phyloP scores from a whole-genome alignment of 2,113 vertebrate species.

The Albula glossodonta region DNA sequence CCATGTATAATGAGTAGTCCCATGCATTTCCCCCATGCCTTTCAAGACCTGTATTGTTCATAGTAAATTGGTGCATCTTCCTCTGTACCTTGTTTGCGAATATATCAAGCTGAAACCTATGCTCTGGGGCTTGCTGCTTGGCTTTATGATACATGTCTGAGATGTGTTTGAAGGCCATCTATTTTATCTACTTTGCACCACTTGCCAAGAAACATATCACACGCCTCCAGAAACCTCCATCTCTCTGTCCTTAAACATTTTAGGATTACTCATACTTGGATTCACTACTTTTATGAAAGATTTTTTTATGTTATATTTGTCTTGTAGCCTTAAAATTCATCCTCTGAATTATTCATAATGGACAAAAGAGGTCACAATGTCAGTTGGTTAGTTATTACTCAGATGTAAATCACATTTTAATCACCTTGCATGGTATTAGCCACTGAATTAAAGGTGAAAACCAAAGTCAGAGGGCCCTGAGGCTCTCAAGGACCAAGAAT shows the following conservation, averaged over 20 bases:
- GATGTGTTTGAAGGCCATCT: constrained; percentile 56
- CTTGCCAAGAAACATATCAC: constrained; percentile 58
- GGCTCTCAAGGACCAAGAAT: background rate
- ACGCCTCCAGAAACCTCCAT: constrained; percentile 55
- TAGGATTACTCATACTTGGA: constrained; percentile 45
- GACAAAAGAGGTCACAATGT: too few relatives aligned
- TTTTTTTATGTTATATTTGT: constrained; percentile 47
- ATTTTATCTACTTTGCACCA: constrained; percentile 62
- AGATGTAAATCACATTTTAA: background rate
- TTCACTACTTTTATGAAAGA: constrained; percentile 43
- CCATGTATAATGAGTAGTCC: background rate
- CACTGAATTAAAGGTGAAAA: background rate
- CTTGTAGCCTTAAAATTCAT: constrained; percentile 35
- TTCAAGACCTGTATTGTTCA: background rate
- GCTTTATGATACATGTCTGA: constrained; percentile 53
- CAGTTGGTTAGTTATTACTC: too few relatives aligned
- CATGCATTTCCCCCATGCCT: background rate
- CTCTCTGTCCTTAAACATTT: constrained; percentile 56
- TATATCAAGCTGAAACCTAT: background rate
- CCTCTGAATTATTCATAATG: constrained; percentile 10
- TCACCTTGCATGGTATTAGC: background rate
- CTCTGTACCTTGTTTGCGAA: background rate
- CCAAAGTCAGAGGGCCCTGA: background rate
- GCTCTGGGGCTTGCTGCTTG: constrained; percentile 18
- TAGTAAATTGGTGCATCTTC: background rate